Conservation (phyloP, 2,113 vertebrate species). For the Misgurnus anguillicaudatus region DNA sequence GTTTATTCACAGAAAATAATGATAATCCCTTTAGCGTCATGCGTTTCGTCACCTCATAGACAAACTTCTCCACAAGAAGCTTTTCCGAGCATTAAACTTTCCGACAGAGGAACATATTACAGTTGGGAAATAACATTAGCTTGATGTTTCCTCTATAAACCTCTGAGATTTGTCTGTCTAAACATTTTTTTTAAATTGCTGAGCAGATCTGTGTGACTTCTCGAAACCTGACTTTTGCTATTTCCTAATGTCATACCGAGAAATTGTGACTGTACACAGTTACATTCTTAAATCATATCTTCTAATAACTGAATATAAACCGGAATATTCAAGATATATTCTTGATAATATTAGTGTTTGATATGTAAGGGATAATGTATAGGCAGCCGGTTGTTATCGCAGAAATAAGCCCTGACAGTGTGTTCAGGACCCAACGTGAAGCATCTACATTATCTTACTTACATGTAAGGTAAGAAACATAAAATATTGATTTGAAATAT, state of each 20-base stretch:
- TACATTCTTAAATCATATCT: background rate
- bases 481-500: no score
- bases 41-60: background rate
- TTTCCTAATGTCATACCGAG: background rate
- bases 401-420: no score
- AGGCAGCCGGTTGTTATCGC: no score
- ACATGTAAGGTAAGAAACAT: no score
- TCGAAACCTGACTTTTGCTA: background rate
- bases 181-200: background rate
- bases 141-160: conserved; percentile 16
- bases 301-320: background rate
- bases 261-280: conserved; percentile 1
- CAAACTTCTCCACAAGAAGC: background rate
- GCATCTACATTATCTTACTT: no score
- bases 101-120: background rate
- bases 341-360: no score
- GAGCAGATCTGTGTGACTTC: no score
- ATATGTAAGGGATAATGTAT: no score
- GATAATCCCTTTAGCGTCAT: no score
- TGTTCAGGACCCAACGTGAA: no score
- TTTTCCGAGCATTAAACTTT: conserved; percentile 4
- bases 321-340: no score
- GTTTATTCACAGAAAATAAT: no score
- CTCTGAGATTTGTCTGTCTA: background rate
- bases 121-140: conserved; percentile 28